Evolutionary conservation across 2,888 invertebrate species (phyloP), one percentile per base, ranked within the genome.

Genomic region (Parthenolecanium corni): DNA sequence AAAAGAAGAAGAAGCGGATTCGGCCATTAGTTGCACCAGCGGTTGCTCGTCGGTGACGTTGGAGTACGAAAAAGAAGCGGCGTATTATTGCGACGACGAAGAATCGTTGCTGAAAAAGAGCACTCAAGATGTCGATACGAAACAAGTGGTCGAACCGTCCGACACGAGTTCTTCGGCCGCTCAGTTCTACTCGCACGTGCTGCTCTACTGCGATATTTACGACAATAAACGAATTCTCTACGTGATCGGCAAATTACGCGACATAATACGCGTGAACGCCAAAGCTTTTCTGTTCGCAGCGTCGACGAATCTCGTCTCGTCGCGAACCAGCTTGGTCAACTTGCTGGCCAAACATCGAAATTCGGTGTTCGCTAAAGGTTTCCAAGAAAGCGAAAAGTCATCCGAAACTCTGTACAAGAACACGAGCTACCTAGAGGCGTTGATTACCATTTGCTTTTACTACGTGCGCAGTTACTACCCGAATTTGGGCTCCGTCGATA

Each of bases 391-490:
- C 44, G 74, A 83, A 9, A 76, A 67, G 62, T 65, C 67, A 18
- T 66, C 65, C 47, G 67, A 67, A 61, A 67, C 64, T 47, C 64
- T 65, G 6, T 67, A 64, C 64, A 67, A 66, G 16, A 86, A 85
- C 38, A 84, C 83, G 71, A 89, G 87, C 82, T 86, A 87, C 69
- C 75, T 91, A 61, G 90, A 91, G 73, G 81, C 88, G 12, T 74
- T 90, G 36, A 79, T 85, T 65, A 79, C 84, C 1, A 77, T 88
- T 46, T 85, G 87, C 70, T 75, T 91, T 63, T 88, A 89, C 73
- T 90, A 83, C 72, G 80, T 89, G 0, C 78, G 90, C 52, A 87
- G 88, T 63, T 89, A 83, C 72, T 87, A 85, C 73, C 82, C 85
- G 12, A 83, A 83, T 72, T 75, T 85, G 44, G 84, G 83, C 66